A percentile compares a stretch with the other conserved stretches of the same genome.
Evolutionary conservation across 2,888 invertebrate genomes (phyloP).

Genomic region (Onchidella celtica): DNA sequence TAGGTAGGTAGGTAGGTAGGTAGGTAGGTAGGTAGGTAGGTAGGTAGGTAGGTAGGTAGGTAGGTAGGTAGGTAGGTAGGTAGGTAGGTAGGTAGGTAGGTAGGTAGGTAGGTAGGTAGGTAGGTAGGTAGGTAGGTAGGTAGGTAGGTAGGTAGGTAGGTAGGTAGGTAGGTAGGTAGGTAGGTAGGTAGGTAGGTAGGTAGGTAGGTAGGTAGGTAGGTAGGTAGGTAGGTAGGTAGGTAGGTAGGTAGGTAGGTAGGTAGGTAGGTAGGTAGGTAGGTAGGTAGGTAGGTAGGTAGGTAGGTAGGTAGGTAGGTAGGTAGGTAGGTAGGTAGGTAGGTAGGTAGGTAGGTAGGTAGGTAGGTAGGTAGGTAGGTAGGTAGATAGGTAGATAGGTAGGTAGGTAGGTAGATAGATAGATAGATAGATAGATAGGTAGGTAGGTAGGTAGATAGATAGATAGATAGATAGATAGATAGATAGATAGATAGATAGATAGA

Average conservation of each 20-base stretch:
- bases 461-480: slow-evolving; percentile 1
- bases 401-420: no score
- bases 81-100: not conserved
- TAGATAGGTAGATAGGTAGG: no score
- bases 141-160: not conserved
- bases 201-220: not conserved
- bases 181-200: not conserved
- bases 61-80: not conserved
- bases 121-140: not conserved
- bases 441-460: no score
- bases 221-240: not conserved
- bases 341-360: not conserved
- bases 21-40: no score
- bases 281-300: not conserved
- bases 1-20: no score
- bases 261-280: not conserved
- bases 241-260: not conserved
- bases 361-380: no score
- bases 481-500: slow-evolving; percentile 1
- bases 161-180: not conserved
- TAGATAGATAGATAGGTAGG: no score
- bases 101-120: not conserved
- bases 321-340: not conserved
- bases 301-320: not conserved
- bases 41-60: not conserved